Evolutionary conservation across 2,888 invertebrate species (phyloP), one percentile per base, ranked within the genome.

Genomic region (Parnassius smintheus): DNA sequence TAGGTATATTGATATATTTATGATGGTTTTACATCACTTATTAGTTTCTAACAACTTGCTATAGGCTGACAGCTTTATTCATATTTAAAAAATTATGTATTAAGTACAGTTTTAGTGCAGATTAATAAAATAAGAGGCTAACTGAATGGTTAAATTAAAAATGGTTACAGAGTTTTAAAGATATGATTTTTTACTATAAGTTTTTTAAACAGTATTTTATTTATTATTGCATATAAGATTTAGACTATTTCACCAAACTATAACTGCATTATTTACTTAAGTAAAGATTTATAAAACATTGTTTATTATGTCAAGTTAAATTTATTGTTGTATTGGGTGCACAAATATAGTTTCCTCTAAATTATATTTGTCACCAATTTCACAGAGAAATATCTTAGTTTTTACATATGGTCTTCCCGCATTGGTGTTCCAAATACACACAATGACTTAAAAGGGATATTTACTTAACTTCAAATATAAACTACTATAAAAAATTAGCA

Each of bases 331-430:
- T 63, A 59, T 55, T 44, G 22, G 54, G 55, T 77, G 80, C 81
- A 82, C 80, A 80, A 81, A 78, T 72, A 67, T 77, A 73, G 51
- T 55, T 59, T 59, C 45, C 59, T 56, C 56, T 51, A 49, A 35
- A 35, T 35, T 35, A 44, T 58, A 54, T 56, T 66, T 60, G 57
- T 51, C 57, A 53, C 59, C 57, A 52, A 61, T 65, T 57, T 66
- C 56, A 18, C 50, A 63, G 1, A 65, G 72, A 68, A 77, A 72
- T 75, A 10, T 44, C 18, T 42, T 45, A 18, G 18, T 71, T 10
- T 53, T 51, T 53, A 41, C 50, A 55, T 55, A 51, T 75, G 72
- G 82, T 86, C 86, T 88, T 86, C 84, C 86, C 75, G 73, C 66
- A 73, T 72, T 74, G 72, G 75, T 78, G 71, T 78, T 82, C 76